Base-by-base conservation (phyloP, 92 coral and sea anemone species). In the Palythoa heliodiscus region DNA sequence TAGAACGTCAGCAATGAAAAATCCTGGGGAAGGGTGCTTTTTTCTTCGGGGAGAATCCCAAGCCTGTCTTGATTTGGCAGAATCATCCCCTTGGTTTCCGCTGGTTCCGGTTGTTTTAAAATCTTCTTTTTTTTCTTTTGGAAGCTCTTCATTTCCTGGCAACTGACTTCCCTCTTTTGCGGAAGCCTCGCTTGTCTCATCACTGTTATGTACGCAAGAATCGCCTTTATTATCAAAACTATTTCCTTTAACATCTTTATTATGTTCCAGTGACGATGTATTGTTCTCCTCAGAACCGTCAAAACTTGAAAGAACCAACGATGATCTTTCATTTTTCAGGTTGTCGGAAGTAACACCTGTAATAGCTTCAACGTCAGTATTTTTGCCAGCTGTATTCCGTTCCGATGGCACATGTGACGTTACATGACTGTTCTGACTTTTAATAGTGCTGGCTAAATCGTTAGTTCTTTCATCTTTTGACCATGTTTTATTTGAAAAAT, bases 1-100 rank as follows among this genome's bases (percentile, higher is more conserved):
- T 19, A 63, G 8, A 63, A 19, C 19, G 15, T 58, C 20, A 0
- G 19, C 0, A 58, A 0, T 58, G 19, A 58, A 20, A 22, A 95
- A 90, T 29, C 92, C 87, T 66, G 76, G 48, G 4, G 89, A 53
- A 17, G 55, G 84, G 19, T 70, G 73, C 38, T 78, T 61, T 70
- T 80, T 66, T 40, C 55, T 53, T 52, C 77, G 66, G 38, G 91
- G 71, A 79, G 86, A 60, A 8, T 2, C 76, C 87, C 77, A 52
- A 83, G 93, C 37, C 86, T 68, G 38, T 87, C 52, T 95, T 89
- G 88, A 8, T 68, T 37, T 14, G 37, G 50, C 78, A 47, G 84
- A 19, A 20, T 67, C 61, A 20, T 47, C 84, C 39, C 60, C 82
- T 11, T 77, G 82, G 53, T 19, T 12, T 71, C 24, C 52, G 4